Conservation (phyloP, 2,888 invertebrate species). For the Mesorhabditis spiculigera region DNA sequence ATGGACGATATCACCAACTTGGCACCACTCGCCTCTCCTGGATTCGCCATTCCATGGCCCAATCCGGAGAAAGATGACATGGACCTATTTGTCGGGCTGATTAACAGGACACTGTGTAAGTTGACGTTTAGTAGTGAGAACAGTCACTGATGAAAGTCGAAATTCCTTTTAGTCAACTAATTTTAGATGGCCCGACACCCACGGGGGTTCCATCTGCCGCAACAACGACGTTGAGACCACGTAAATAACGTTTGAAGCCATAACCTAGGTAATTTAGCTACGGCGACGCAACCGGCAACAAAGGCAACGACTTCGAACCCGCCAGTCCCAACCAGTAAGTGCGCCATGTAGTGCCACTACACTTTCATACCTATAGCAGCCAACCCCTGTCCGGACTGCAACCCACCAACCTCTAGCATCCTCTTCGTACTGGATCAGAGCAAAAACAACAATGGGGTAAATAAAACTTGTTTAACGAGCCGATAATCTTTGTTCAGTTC, state of each 20-base stretch:
- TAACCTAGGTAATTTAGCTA: too few relatives aligned
- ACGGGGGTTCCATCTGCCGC: neutral
- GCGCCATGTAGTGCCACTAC: too few relatives aligned
- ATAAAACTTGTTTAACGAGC: too few relatives aligned
- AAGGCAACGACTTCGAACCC: too few relatives aligned
- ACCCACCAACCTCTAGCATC: neutral
- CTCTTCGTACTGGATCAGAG: neutral
- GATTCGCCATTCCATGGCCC: slow-evolving; percentile 12
- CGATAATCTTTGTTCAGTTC: neutral
- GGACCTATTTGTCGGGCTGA: neutral
- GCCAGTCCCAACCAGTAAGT: too few relatives aligned
- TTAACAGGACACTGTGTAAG: neutral
- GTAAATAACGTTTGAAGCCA: too few relatives aligned
- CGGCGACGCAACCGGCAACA: too few relatives aligned
- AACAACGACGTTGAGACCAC: neutral
- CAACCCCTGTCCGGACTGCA: neutral
- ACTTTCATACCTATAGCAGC: neutral
- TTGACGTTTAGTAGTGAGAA: neutral
- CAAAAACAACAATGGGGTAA: too few relatives aligned
- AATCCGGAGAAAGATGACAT: neutral
- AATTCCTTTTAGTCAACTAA: neutral
- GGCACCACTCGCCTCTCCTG: slow-evolving; percentile 9
- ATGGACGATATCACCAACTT: slow-evolving; percentile 7
- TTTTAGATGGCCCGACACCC: neutral
- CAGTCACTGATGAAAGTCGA: neutral